Base-by-base conservation (phyloP, 2,888 invertebrate genomes). In the Athetis lepigone region DNA sequence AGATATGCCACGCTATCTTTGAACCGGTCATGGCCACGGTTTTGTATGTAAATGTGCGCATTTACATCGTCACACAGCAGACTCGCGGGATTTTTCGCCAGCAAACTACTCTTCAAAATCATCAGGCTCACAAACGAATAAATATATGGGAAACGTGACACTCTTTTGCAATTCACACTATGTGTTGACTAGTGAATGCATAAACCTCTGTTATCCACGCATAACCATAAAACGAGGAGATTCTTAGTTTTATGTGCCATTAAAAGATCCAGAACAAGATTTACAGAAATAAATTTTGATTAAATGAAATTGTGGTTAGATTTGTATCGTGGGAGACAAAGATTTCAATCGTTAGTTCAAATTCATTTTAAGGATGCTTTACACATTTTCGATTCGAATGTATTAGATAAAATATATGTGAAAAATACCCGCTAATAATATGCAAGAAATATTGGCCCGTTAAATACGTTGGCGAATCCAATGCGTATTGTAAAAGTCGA, bases 41-140 rank as follows among this genome's bases (percentile, higher is more conserved):
- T 93, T 92, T 93, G 91, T 93, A 94, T 93, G 93, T 91, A 92
- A 93, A 94, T 94, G 87, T 80, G 75, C 76, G 83, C n/a, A n/a
- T n/a, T n/a, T n/a, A n/a, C n/a, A n/a, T n/a, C 83, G 88, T 90
- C 90, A 88, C 86, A 75, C 69, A 66, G 79, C 76, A 75, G 84
- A 85, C 85, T 85, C 82, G 52, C 78, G 75, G 77, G 81, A 49
- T 72, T 79, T 88, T 89, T 85, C 85, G 82, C 86, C 81, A 83
- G 76, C 82, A 77, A 85, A 89, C 88, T 86, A 47, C 87, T 85
- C 84, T 81, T 87, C 82, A 85, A 88, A 87, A 84, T 85, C 81
- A 84, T 83, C 82, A 78, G 76, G 75, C 66, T 63, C 61, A 74
- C 72, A 77, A 72, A 77, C 68, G 77, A 76, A 81, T 84, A 81